Percentiles rank a stretch among this genome's conserved stretches.
These are phyloP conservation scores for Bubo blakistoni DNA, from an alignment of 2,113 vertebrate species.

Conservation along the genomic window DNA sequence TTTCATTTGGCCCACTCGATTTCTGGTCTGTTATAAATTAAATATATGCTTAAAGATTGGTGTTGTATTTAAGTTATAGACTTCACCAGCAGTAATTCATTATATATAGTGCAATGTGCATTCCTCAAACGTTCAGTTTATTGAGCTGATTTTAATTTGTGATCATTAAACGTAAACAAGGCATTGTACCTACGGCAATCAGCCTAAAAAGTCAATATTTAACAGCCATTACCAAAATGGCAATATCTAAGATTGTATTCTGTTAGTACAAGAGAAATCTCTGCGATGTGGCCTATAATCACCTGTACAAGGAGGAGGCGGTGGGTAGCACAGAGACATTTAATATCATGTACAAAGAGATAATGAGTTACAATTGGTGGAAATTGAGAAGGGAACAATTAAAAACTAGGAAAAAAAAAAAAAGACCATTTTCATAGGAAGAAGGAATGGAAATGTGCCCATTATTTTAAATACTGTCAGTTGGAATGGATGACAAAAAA, in stretches of 20 bases:
- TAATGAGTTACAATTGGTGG: neutral
- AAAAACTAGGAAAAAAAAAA: neutral
- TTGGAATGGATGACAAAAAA: neutral
- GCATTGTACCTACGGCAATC: neutral
- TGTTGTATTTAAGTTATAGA: neutral
- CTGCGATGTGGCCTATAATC: neutral
- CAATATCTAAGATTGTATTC: neutral
- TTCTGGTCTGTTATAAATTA: neutral
- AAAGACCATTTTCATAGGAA: neutral
- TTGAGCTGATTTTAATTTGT: conserved; percentile 13
- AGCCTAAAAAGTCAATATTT: neutral
- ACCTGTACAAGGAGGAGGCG: neutral
- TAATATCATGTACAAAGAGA: neutral
- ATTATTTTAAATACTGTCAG: neutral
- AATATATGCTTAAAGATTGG: neutral
- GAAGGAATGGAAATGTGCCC: neutral
- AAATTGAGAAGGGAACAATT: neutral
- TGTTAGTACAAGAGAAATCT: neutral
- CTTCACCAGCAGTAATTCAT: neutral
- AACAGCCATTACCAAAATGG: neutral
- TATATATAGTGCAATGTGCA: neutral
- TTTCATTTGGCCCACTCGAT: neutral
- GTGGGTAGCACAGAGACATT: neutral
- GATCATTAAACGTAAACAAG: conserved; percentile 3
- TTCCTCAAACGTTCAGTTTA: neutral